Percentiles rank a stretch among this genome's conserved stretches.
These are phyloP conservation scores for Calyptomena viridis DNA, from an alignment of 2,113 vertebrate genomes.

Conservation along the genomic window DNA sequence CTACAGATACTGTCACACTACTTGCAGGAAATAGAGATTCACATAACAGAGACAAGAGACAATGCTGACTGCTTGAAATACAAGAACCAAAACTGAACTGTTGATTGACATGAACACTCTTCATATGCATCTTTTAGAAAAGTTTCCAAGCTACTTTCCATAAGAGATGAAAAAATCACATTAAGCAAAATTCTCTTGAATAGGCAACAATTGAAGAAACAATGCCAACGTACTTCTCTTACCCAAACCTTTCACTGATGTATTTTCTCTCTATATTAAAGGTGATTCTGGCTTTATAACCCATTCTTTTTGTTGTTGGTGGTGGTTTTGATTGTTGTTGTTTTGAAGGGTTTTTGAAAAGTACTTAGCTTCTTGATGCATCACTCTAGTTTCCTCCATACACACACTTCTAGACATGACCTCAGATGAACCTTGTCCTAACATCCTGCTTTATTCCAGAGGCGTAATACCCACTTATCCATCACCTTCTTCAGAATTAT, in stretches of 20 bases:
- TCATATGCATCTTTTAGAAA: background rate
- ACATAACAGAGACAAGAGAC: background rate
- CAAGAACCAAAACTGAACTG: background rate
- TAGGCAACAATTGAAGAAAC: background rate
- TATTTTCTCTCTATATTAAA: background rate
- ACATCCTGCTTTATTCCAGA: background rate
- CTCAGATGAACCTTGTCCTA: background rate
- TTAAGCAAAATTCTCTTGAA: background rate
- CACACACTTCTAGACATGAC: background rate
- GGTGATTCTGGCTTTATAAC: background rate
- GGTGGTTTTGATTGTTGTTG: background rate
- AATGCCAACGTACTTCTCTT: background rate
- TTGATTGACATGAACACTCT: background rate
- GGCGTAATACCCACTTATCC: background rate
- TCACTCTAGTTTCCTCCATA: background rate
- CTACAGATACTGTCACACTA: background rate
- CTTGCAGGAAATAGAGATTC: background rate
- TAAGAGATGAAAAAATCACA: background rate
- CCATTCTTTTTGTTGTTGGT: accelerated
- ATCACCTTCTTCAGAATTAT: background rate
- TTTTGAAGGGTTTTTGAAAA: background rate
- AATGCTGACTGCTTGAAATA: background rate
- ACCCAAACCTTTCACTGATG: background rate
- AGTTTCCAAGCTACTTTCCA: background rate
- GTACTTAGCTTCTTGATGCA: background rate